A percentile compares a stretch with the other conserved stretches of the same genome.
Evolutionary conservation across 2,113 vertebrate genomes (phyloP).

Genomic region (Nothoprocta pentlandii): DNA sequence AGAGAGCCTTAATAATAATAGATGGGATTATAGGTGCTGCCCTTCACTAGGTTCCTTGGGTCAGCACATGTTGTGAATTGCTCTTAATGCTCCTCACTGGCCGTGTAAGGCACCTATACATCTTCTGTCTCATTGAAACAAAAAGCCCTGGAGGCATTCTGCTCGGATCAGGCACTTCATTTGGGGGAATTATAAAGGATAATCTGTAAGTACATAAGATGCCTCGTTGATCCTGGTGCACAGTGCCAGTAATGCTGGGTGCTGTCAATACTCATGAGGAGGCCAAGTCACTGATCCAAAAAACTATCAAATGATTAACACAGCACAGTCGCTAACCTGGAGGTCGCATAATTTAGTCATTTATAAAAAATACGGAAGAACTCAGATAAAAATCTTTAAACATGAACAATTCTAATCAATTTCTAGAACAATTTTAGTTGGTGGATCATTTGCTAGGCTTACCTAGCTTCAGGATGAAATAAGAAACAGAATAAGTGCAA

Average conservation of each 20-base stretch:
- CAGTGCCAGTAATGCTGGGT: not conserved
- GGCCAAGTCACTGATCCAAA: not conserved
- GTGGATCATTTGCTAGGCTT: not conserved
- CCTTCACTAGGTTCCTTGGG: not conserved
- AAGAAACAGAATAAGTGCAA: not conserved
- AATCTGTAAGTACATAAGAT: not conserved
- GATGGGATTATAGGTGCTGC: not conserved
- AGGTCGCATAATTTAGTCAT: not conserved
- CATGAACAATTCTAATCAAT: not conserved
- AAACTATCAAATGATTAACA: not conserved
- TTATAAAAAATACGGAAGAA: not conserved
- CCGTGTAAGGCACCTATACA: rapidly evolving
- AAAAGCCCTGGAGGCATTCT: not conserved
- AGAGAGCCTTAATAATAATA: not conserved
- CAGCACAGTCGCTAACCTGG: not conserved
- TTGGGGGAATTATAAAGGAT: not conserved
- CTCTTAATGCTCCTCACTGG: not conserved
- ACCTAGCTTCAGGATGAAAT: not conserved
- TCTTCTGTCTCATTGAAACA: not conserved
- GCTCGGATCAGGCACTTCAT: not conserved
- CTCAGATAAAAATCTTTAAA: not conserved
- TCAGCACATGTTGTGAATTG: rapidly evolving
- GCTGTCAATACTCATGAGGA: not conserved
- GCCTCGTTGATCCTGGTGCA: not conserved
- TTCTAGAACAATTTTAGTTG: not conserved